Evolutionary conservation across 2,888 invertebrate genomes (phyloP), one percentile per base, ranked within the genome.

Genomic region (Eupithecia inturbata): DNA sequence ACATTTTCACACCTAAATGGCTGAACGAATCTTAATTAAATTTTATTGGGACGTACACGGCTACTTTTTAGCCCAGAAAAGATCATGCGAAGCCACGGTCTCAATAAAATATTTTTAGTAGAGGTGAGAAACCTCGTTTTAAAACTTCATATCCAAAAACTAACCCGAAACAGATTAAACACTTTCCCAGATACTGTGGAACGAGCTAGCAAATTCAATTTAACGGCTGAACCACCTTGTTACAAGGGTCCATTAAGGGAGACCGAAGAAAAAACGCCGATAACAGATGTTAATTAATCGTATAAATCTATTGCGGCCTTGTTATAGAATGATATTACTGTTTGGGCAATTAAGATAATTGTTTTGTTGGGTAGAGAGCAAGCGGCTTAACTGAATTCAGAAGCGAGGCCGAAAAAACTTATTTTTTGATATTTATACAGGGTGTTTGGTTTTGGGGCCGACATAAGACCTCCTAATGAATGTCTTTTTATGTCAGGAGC

Each of bases 261-360:
- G 85, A 86, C 77, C 85, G 85, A 86, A 89, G 90, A 91, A 90
- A 80, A 90, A 91, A 90, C 89, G 89, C 87, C 91, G 88, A 90
- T 89, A 91, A 90, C 90, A 91, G 91, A 88, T 91, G 91, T 91
- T 92, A 91, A 92, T 92, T 92, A 91, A 91, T 89, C 87, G 88
- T 89, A 88, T 91, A 89, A 91, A 91, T 91, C 89, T 87, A 88
- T 76, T 87, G 76, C 67, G 72, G 73, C 68, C 72, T 77, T 73
- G 76, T 77, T 76, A 77, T 78, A 79, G 77, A 78, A 78, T 80
- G 80, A 80, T 80, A 79, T 80, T 80, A 77, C 77, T 77, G 73
- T 79, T 79, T 76, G 77, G 78, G 76, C 80, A 80, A 80, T 80
- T 79, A 80, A 79, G 78, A 77, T 73, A 77, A 77, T 74, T 80